Evolutionary conservation across 2,797 vertebrate species (phyloP).

Genomic region (Merluccius polli): DNA sequence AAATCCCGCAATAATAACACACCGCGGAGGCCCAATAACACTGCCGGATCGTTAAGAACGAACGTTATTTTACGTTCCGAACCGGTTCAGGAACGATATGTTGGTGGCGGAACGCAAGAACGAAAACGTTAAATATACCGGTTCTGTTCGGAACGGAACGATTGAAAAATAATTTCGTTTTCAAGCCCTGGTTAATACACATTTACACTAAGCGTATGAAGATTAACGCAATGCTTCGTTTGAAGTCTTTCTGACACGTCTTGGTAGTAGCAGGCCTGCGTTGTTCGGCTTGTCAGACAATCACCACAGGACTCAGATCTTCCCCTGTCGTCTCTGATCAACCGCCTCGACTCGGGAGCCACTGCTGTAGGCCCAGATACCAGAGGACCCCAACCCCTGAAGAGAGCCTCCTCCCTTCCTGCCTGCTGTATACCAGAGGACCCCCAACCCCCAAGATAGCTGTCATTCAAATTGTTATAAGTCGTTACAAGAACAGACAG

Average conservation of each 20-base stretch:
- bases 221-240: not conserved
- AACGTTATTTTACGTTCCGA: too few relatives aligned
- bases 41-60: too few relatives aligned
- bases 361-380: slow-evolving; percentile 21
- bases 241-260: not conserved
- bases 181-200: slow-evolving; percentile 1
- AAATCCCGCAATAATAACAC: too few relatives aligned
- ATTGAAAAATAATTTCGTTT: too few relatives aligned
- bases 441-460: not conserved
- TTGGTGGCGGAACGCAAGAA: too few relatives aligned
- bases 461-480: not conserved
- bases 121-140: too few relatives aligned
- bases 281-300: not conserved
- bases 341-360: slow-evolving; percentile 1
- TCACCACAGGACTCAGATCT: not conserved
- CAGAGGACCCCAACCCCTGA: slow-evolving; percentile 25
- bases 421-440: slow-evolving; percentile 3
- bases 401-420: slow-evolving; percentile 20
- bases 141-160: too few relatives aligned
- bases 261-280: not conserved
- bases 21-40: too few relatives aligned
- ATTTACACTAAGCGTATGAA: slow-evolving; percentile 7
- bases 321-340: not conserved
- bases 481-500: not conserved
- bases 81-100: too few relatives aligned